Evolutionary conservation across 2,797 vertebrate species (phyloP), one percentile per base, ranked within the genome.

Genomic region (Gymnodraco acuticeps): DNA sequence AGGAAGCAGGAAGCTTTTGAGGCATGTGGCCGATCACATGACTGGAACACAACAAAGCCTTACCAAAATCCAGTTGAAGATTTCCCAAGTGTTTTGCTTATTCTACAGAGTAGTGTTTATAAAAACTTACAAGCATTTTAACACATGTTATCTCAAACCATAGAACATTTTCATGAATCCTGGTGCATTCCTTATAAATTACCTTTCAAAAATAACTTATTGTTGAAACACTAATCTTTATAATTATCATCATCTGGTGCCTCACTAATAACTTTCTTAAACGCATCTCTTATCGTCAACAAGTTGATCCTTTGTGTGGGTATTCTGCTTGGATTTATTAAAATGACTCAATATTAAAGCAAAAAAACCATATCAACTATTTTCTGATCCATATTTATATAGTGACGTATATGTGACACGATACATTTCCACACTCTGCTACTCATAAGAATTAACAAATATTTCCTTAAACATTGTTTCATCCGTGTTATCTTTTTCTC

Each of bases 1-100:
- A n/a, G 11, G 16, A 27, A 38, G 17, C 52, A 48, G 61, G 71
- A 81, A 73, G 78, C 46, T 9, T 38, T 9, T 38, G 33, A 38
- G 8, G 33, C 33, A 38, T 67, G 16, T 31, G 69, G 23, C 19
- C 10, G 43, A 38, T 84, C 23, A 62, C 23, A 27, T 27, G 52
- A 78, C 16, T 3, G 43, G 19, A 60, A 17, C 46, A 23, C 5
- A 2, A 47, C 52, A 16, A 33, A 38, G 33, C 33, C 27, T 27
- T 27, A 27, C 27, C 27, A 27, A 27, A 27, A 27, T 27, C 4
- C 33, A 38, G 33, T 38, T 38, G 33, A 38, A 38, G 33, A 38
- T 38, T 38, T 38, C 33, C 33, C 33, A 38, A 38, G 33, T 38
- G 33, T 38, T 9, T 38, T 38, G 33, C 33, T 38, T 38, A 7